Percentiles rank a stretch among this genome's conserved stretches.
Evolutionary conservation across 2,797 vertebrate species (phyloP).

Genomic region (Neomorphus geoffroyi): DNA sequence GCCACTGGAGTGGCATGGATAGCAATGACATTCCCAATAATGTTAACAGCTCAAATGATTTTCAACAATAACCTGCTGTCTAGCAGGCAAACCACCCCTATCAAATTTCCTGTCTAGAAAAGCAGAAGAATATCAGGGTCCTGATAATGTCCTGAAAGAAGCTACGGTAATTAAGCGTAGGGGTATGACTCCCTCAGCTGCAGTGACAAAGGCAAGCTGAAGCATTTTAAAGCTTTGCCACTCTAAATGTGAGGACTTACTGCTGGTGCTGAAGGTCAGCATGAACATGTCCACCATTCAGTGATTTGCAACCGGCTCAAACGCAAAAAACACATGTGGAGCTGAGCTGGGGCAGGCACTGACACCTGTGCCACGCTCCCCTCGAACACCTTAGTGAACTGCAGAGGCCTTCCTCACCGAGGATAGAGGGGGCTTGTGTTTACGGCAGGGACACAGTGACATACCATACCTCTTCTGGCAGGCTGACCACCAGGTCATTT

Average conservation of each 20-base stretch:
- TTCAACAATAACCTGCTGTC: background rate
- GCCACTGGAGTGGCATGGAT: background rate
- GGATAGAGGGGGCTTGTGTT: background rate
- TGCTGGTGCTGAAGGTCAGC: background rate
- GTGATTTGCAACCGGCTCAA: conserved; percentile 15
- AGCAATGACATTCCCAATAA: background rate
- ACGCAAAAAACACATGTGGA: conserved; percentile 10
- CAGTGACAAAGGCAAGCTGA: conserved; percentile 4
- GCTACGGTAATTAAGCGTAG: background rate
- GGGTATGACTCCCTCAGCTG: background rate
- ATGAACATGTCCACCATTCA: conserved; percentile 4
- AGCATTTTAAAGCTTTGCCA: conserved; percentile 20
- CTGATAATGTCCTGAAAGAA: background rate
- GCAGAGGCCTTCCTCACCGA: background rate
- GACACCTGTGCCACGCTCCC: accelerated
- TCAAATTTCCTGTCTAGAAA: conserved; percentile 26
- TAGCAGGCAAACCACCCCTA: background rate
- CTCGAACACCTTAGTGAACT: background rate
- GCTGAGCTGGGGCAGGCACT: background rate
- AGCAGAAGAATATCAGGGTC: background rate
- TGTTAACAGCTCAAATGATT: background rate
- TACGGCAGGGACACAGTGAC: accelerated
- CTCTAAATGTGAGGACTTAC: background rate
- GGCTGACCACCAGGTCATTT: conserved; percentile 94
- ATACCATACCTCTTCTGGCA: conserved; percentile 93